Evolutionary conservation across 1,140 invertebrate genomes (phyloP).

Genomic region (Vanessa atalanta): DNA sequence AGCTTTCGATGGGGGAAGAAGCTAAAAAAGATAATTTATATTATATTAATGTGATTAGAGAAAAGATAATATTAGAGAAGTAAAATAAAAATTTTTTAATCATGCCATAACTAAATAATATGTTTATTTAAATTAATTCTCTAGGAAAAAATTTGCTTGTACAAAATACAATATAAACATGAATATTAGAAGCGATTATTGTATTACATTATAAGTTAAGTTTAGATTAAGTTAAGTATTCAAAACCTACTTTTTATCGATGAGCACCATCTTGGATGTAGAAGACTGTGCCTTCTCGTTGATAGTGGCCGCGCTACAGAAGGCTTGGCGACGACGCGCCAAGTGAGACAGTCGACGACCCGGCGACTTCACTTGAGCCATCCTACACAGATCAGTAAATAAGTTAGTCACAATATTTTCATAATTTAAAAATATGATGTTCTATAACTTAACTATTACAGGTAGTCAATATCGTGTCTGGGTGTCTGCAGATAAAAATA

Average conservation of each 20-base stretch:
- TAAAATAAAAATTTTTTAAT: too few species aligned
- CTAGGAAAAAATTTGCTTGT: too few species aligned
- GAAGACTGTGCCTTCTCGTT: constrained; percentile 58
- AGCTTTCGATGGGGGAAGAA: constrained; percentile 79
- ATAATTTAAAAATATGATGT: too few species aligned
- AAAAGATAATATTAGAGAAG: too few species aligned
- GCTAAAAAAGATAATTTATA: constrained; percentile 47
- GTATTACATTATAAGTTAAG: too few species aligned
- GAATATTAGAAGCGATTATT: not conserved
- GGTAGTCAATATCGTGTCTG: too few species aligned
- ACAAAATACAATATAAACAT: not conserved
- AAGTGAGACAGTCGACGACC: constrained; percentile 85
- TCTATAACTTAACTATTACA: too few species aligned
- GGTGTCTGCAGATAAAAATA: too few species aligned
- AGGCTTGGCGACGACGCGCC: constrained; percentile 83
- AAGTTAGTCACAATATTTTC: too few species aligned
- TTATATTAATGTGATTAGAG: not conserved
- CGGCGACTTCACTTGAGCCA: constrained; percentile 83
- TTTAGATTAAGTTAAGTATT: too few species aligned
- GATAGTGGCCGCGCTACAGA: constrained; percentile 82
- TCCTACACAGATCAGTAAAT: constrained; percentile 40
- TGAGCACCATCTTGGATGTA: constrained; percentile 72
- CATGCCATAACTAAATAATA: too few species aligned
- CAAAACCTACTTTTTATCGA: constrained; percentile 78
- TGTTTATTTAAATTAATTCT: too few species aligned